Percentiles rank a stretch among this genome's conserved stretches.
Conservation (phyloP, 1,140 invertebrate genomes). For the Drosophila watanabei region DNA sequence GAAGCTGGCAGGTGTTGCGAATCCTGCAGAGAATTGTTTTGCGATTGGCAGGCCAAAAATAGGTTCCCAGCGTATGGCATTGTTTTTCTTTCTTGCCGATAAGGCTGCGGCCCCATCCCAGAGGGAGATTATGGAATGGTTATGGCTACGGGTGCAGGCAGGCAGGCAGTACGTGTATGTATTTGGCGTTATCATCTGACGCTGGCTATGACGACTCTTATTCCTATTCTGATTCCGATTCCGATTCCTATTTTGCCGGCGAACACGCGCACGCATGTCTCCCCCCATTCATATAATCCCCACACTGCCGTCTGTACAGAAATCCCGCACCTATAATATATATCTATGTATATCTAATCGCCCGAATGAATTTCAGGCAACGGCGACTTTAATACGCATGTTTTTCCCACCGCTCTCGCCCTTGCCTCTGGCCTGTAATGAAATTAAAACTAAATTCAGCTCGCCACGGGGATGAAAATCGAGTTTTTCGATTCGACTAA, state of each 20-base stretch:
- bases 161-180: slow-evolving; percentile 25
- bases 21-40: slow-evolving; percentile 46
- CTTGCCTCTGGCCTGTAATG: slow-evolving; percentile 41
- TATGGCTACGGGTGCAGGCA: slow-evolving; percentile 6
- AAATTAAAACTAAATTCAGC: slow-evolving; percentile 77
- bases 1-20: slow-evolving; percentile 37
- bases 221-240: slow-evolving; percentile 8
- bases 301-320: slow-evolving; percentile 1
- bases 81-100: slow-evolving; percentile 32
- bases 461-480: slow-evolving; percentile 78
- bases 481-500: slow-evolving; percentile 57
- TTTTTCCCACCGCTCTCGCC: slow-evolving; percentile 36
- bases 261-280: slow-evolving; percentile 45
- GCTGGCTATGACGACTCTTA: slow-evolving; percentile 25
- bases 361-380: slow-evolving; percentile 34
- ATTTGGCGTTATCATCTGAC: slow-evolving; percentile 58
- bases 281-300: slow-evolving; percentile 44
- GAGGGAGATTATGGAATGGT: slow-evolving; percentile 21
- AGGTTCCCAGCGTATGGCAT: slow-evolving; percentile 11
- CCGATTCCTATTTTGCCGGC: slow-evolving; percentile 7
- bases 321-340: slow-evolving; percentile 30
- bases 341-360: slow-evolving; percentile 37
- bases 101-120: slow-evolving; percentile 36
- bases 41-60: slow-evolving; percentile 46
- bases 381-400: slow-evolving; percentile 52